phyloP scores from a whole-genome alignment of 2,797 vertebrate species.

The Furcifer pardalis region DNA sequence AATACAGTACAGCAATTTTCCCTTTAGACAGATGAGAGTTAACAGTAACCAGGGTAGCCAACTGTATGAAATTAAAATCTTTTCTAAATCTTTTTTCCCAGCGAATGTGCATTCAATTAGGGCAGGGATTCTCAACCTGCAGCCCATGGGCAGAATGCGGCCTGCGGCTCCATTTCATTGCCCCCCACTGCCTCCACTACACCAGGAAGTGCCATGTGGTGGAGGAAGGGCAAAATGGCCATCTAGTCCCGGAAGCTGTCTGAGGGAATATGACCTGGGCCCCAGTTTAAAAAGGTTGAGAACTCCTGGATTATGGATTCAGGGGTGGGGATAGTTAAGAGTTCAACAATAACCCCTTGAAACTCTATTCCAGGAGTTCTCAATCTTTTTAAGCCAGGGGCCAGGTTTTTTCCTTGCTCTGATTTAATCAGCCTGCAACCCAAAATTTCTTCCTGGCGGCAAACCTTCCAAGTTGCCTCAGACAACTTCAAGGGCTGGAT shows the following conservation, averaged over 20 bases:
- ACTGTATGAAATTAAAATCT: constrained; percentile 46
- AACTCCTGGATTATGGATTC: too few relatives aligned
- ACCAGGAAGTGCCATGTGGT: too few relatives aligned
- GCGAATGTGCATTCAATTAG: background rate
- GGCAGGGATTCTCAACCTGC: too few relatives aligned
- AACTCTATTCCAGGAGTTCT: background rate
- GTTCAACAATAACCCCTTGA: constrained; percentile 13
- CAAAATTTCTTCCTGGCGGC: background rate
- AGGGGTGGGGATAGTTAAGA: too few relatives aligned
- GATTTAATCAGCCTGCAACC: background rate
- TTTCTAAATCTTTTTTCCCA: background rate
- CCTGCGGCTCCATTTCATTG: too few relatives aligned
- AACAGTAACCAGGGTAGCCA: constrained; percentile 36
- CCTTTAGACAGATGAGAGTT: constrained; percentile 59
- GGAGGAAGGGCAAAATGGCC: too few relatives aligned
- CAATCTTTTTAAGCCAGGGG: background rate
- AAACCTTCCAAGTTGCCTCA: background rate
- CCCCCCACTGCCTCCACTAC: too few relatives aligned
- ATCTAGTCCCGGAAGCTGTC: too few relatives aligned
- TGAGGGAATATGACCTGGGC: too few relatives aligned
- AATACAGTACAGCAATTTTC: constrained; percentile 24
- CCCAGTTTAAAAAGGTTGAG: too few relatives aligned
- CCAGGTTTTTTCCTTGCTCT: background rate
- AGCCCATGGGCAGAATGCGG: too few relatives aligned
- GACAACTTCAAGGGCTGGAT: too few relatives aligned